A percentile compares a stretch with the other conserved stretches of the same genome.
phyloP scores from a whole-genome alignment of 2,888 invertebrate species.

The Epirrhoe tristata region DNA sequence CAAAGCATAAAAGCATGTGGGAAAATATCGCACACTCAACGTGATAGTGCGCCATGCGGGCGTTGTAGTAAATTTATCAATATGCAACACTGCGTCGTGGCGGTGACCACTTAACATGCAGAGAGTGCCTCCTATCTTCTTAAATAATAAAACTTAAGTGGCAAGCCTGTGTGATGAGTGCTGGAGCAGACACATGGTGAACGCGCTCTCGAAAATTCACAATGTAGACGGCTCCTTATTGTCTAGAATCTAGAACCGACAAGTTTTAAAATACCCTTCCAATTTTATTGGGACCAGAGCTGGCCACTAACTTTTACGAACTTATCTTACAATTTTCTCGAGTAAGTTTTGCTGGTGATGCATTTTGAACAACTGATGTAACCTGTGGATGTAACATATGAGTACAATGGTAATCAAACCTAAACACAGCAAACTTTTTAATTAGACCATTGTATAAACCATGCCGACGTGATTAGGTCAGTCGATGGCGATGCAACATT shows the following conservation, averaged over 20 bases:
- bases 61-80: slow-evolving; percentile 40
- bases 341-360: neutral
- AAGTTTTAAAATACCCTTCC: neutral
- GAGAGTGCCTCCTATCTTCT: slow-evolving; percentile 32
- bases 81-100: slow-evolving; percentile 32
- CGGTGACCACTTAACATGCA: slow-evolving; percentile 37
- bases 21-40: slow-evolving; percentile 32
- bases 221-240: slow-evolving; percentile 12
- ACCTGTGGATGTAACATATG: neutral
- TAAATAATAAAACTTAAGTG: slow-evolving; percentile 39
- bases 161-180: slow-evolving; percentile 25
- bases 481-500: slow-evolving; percentile 68
- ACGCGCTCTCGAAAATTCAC: slow-evolving; percentile 30
- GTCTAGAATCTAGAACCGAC: slow-evolving; percentile 11
- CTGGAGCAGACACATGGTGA: slow-evolving; percentile 30
- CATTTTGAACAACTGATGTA: neutral
- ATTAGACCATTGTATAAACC: slow-evolving; percentile 68
- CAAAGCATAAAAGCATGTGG: slow-evolving; percentile 28
- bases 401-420: neutral
- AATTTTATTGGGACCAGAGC: neutral
- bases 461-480: slow-evolving; percentile 70
- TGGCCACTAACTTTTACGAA: neutral
- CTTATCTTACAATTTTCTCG: neutral
- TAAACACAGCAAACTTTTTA: slow-evolving; percentile 50
- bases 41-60: slow-evolving; percentile 28